A percentile compares a stretch with the other conserved stretches of the same genome.
These are phyloP conservation scores for Oscheius sp. DNA, from an alignment of 2,888 invertebrate species.

Conservation along the genomic window DNA sequence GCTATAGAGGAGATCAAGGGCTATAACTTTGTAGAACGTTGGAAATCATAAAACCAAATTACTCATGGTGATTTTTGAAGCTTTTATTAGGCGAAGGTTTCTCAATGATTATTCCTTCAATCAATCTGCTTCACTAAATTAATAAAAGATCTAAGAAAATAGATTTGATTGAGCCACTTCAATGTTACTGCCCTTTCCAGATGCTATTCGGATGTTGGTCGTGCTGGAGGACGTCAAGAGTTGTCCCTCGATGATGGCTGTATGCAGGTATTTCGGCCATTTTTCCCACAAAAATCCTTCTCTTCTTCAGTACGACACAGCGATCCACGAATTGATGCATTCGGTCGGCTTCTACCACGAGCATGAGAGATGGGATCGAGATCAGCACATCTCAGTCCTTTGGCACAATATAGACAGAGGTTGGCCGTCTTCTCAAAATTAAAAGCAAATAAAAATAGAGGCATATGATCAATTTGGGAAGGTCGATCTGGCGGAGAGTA, in stretches of 20 bases:
- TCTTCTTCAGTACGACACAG: conserved; percentile 68
- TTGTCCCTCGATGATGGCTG: conserved; percentile 70
- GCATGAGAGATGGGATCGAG: conserved; percentile 70
- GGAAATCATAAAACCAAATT: too few relatives aligned
- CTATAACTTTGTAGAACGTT: too few relatives aligned
- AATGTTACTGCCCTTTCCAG: conserved; percentile 45
- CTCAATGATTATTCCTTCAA: too few relatives aligned
- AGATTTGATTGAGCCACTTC: neutral
- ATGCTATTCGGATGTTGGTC: conserved; percentile 70
- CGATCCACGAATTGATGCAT: conserved; percentile 69
- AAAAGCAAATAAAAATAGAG: conserved; percentile 45
- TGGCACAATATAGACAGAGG: conserved; percentile 70
- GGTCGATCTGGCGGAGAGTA: conserved; percentile 68
- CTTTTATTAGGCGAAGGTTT: too few relatives aligned
- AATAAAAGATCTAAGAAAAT: neutral
- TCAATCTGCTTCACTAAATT: too few relatives aligned
- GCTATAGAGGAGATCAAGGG: too few relatives aligned
- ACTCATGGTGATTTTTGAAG: too few relatives aligned
- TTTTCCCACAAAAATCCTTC: neutral
- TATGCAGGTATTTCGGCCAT: conserved; percentile 45
- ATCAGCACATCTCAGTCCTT: conserved; percentile 66
- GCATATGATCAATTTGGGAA: conserved; percentile 70
- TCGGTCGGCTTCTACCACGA: conserved; percentile 69
- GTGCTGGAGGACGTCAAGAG: conserved; percentile 69
- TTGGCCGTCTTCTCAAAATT: too few relatives aligned